A percentile compares a stretch with the other conserved stretches of the same genome.
Evolutionary conservation across 92 coral and sea anemone genomes (phyloP).

Genomic region (Siderastrea siderea): DNA sequence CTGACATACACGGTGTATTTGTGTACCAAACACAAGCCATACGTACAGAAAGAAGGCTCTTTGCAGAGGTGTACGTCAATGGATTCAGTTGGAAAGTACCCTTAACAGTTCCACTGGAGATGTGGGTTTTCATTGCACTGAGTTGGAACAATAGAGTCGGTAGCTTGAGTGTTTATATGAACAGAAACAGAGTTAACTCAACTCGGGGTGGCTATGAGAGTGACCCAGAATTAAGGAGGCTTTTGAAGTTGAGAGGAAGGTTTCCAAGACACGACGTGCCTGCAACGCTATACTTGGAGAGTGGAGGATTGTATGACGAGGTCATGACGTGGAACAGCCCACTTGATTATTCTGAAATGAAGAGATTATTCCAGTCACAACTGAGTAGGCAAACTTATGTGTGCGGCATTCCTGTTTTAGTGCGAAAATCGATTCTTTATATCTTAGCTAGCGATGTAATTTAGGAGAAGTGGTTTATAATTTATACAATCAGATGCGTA

Average conservation of each 20-base stretch:
- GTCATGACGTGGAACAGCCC: constrained; percentile 63
- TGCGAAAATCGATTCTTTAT: no score
- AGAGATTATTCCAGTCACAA: constrained; percentile 61
- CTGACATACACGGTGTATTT: constrained; percentile 31
- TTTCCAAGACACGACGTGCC: constrained; percentile 1
- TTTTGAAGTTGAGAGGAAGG: constrained; percentile 5
- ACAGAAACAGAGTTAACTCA: constrained; percentile 15
- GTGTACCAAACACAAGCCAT: constrained; percentile 24
- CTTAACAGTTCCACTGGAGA: neutral
- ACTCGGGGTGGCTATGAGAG: neutral
- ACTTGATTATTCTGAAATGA: constrained; percentile 25
- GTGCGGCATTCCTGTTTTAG: neutral
- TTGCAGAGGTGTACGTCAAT: neutral
- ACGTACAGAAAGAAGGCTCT: neutral
- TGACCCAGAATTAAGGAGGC: neutral
- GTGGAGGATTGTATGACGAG: constrained; percentile 70
- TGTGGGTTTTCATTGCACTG: constrained; percentile 34
- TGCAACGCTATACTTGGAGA: constrained; percentile 35
- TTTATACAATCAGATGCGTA: no score
- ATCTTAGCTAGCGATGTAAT: no score
- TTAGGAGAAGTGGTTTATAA: no score
- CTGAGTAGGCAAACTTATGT: constrained; percentile 45
- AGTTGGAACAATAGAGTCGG: constrained; percentile 31
- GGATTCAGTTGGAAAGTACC: constrained; percentile 19
- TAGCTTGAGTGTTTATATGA: constrained; percentile 41